These are phyloP conservation scores for Patella ulyssiponensis DNA, from an alignment of 2,888 invertebrate genomes.

Conservation along the genomic window DNA sequence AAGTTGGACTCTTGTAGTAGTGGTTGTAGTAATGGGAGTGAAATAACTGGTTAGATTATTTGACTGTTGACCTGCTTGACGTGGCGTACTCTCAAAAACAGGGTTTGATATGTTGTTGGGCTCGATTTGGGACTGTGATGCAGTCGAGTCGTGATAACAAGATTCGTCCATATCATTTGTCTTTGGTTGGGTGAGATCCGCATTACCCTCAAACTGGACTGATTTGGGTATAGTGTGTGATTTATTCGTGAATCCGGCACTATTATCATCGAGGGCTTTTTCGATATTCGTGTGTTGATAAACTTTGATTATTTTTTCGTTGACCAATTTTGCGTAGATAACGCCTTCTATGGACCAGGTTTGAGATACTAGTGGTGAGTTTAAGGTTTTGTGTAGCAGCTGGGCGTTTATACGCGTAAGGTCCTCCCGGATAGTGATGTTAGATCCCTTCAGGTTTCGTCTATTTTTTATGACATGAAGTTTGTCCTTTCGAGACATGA, in stretches of 20 bases:
- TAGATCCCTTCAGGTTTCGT: not conserved
- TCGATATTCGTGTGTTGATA: not conserved
- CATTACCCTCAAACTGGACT: too few species aligned
- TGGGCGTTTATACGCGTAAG: not conserved
- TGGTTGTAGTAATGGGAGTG: too few species aligned
- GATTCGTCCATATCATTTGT: too few species aligned
- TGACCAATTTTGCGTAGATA: constrained; percentile 2
- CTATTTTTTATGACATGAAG: not conserved
- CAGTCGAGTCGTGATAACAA: too few species aligned
- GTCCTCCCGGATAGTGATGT: not conserved
- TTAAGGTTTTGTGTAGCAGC: not conserved
- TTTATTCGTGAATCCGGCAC: not conserved
- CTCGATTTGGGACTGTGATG: too few species aligned
- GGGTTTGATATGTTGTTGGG: too few species aligned
- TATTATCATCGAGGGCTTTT: not conserved
- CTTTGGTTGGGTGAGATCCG: too few species aligned
- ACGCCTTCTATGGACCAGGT: not conserved
- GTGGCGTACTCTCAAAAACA: too few species aligned
- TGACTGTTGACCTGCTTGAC: too few species aligned
- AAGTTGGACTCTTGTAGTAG: too few species aligned
- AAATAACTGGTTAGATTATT: too few species aligned
- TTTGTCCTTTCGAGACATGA: not conserved
- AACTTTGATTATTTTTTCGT: not conserved
- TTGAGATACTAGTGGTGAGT: constrained; percentile 8
- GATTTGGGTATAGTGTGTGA: too few species aligned